Base-by-base conservation (phyloP, 2,113 vertebrate species). In the Ictalurus furcatus region DNA sequence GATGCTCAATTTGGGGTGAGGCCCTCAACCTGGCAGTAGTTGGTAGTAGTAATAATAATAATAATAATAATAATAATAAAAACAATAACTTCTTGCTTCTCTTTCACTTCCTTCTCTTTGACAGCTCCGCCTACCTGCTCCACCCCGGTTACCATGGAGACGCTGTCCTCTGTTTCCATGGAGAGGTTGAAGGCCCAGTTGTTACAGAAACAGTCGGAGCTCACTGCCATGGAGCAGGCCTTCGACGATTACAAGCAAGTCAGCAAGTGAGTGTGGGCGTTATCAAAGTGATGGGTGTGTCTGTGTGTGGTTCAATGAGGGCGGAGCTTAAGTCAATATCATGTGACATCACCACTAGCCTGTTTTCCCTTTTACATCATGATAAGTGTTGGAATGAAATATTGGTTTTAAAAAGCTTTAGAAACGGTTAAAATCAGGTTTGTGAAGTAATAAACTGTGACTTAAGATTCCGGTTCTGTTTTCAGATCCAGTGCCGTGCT, bases 231-330 rank as follows among this genome's bases (percentile, higher is more conserved):
- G 28, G 95, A 96, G 58, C 97, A 98, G 92, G 97, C 97, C 88
- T 97, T 98, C 16, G 97, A 99, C 91, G 97, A 99, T 91, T 98
- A 97, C 94, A 98, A 97, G 94, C 97, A 98, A 85, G 79, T 98
- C 83, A 97, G 97, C 30, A 97, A 97, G 98, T 99, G 93, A 96
- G 96, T 28, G 79, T 0, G 25, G 25, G 1, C 12, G 16, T 34
- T 67, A 4, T 0, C 14, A 11, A 23, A 4, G 44, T 59, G 30
- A 21, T 3, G 5, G 1, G 6, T n/a, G 65, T 23, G 61, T 63
- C 21, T 61, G 21, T 23, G 61, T 63, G 59, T 61, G 21, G 59
- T 23, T 54, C 48, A 13, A 3, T 52, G 5, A 79, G 76, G 44
- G 44, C 13, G 44, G 44, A 28, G 74, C 44, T 78, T 76, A 76